phyloP scores from a whole-genome alignment of 2,113 vertebrate species.

The Petroica traversi region DNA sequence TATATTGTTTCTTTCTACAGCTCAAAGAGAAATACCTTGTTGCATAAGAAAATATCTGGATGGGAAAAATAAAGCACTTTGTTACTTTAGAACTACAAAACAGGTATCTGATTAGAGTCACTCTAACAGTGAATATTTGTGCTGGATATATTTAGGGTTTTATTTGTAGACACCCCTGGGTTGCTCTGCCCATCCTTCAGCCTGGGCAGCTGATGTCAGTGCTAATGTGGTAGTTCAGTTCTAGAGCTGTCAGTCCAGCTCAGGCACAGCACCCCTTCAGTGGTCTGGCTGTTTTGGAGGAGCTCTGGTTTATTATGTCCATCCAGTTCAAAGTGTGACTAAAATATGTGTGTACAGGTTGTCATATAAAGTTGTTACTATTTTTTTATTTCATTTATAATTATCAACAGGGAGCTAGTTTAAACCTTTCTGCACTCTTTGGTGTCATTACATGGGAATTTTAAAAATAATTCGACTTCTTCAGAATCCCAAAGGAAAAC shows the following conservation, averaged over 20 bases:
- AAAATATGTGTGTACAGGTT: neutral
- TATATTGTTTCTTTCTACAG: neutral
- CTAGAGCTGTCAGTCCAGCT: neutral
- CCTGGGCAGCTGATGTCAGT: neutral
- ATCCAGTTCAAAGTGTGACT: neutral
- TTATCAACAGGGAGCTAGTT: neutral
- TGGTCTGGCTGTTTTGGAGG: neutral
- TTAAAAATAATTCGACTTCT: neutral
- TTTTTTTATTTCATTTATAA: neutral
- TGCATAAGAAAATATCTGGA: neutral
- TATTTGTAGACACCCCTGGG: neutral
- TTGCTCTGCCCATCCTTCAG: neutral
- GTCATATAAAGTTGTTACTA: fast-evolving
- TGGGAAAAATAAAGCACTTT: neutral
- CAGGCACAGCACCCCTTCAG: neutral
- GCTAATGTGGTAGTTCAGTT: fast-evolving
- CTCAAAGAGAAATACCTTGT: neutral
- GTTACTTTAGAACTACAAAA: neutral
- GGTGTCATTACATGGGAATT: neutral
- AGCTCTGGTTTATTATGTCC: neutral
- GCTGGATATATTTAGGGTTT: neutral
- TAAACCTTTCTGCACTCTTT: neutral
- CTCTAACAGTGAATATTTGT: neutral
- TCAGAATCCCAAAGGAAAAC: neutral
- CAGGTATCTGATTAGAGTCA: neutral